Conservation (phyloP, 2,113 vertebrate genomes). For the Larimichthys crocea region DNA sequence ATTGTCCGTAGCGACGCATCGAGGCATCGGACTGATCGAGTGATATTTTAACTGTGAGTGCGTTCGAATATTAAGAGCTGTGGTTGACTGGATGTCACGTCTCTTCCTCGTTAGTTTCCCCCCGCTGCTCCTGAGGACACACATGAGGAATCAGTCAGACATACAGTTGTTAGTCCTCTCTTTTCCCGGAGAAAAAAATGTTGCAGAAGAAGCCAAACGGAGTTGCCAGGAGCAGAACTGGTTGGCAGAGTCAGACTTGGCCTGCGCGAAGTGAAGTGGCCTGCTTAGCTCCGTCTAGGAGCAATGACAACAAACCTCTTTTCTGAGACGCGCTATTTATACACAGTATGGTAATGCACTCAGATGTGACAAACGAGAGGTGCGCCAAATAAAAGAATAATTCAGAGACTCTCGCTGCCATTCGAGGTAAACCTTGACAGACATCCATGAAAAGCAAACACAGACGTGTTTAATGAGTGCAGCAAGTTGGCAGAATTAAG, state of each 20-base stretch:
- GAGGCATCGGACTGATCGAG: slow-evolving; percentile 44
- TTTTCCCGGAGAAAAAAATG: slow-evolving; percentile 35
- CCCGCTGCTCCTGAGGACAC: slow-evolving; percentile 55
- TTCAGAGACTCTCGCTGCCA: neutral
- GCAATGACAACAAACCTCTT: slow-evolving; percentile 51
- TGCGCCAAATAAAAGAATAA: slow-evolving; percentile 2
- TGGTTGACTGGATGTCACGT: slow-evolving; percentile 56
- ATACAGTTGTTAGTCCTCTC: slow-evolving; percentile 40
- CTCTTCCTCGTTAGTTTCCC: slow-evolving; percentile 48
- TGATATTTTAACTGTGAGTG: slow-evolving; percentile 43
- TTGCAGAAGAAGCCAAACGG: slow-evolving; percentile 38
- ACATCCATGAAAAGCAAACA: neutral
- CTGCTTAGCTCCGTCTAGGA: slow-evolving; percentile 44
- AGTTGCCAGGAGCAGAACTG: slow-evolving; percentile 44
- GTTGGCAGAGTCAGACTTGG: slow-evolving; percentile 43
- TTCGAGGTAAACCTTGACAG: neutral
- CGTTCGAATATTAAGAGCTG: slow-evolving; percentile 52
- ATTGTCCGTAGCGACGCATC: slow-evolving; percentile 25
- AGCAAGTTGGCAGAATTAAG: neutral
- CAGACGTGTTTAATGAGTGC: neutral
- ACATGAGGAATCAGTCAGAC: slow-evolving; percentile 69
- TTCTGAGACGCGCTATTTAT: slow-evolving; percentile 20
- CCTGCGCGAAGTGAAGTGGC: slow-evolving; percentile 31
- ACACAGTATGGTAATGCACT: slow-evolving; percentile 11
- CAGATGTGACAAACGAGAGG: slow-evolving; percentile 46